A percentile compares a stretch with the other conserved stretches of the same genome.
Conservation (phyloP, 1,140 invertebrate genomes). For the Geopemphigus sp. region DNA sequence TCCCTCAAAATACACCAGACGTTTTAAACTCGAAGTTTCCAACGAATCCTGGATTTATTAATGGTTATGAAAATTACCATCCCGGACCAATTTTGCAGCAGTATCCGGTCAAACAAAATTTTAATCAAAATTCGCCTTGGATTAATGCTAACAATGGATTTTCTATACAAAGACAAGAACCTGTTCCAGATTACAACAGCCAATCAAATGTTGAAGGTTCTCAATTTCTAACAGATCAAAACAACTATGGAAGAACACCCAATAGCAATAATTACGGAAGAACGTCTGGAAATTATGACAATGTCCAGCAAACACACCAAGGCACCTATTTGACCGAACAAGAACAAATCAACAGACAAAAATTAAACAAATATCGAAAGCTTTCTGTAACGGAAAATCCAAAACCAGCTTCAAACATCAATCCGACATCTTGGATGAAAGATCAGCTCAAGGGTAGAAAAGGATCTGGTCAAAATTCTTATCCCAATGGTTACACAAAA, state of each 20-base stretch:
- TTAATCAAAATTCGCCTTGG: neutral
- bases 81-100: neutral
- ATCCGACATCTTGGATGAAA: conserved; percentile 41
- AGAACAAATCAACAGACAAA: conserved; percentile 2
- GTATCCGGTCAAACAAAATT: neutral
- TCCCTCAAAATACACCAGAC: neutral
- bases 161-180: neutral
- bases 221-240: neutral
- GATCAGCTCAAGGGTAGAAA: conserved; percentile 15
- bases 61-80: conserved; percentile 12
- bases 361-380: neutral
- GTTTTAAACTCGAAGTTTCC: neutral
- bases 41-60: neutral
- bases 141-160: neutral
- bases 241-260: neutral
- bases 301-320: neutral
- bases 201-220: neutral
- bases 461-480: neutral
- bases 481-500: neutral
- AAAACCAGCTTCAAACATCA: conserved; percentile 9
- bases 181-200: neutral
- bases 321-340: conserved; percentile 5
- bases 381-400: conserved; percentile 17
- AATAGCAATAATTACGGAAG: neutral
- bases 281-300: neutral